Percentiles rank a stretch among this genome's conserved stretches.
These are phyloP conservation scores for Aphyosemion australe DNA, from an alignment of 2,113 vertebrate genomes.

Conservation along the genomic window DNA sequence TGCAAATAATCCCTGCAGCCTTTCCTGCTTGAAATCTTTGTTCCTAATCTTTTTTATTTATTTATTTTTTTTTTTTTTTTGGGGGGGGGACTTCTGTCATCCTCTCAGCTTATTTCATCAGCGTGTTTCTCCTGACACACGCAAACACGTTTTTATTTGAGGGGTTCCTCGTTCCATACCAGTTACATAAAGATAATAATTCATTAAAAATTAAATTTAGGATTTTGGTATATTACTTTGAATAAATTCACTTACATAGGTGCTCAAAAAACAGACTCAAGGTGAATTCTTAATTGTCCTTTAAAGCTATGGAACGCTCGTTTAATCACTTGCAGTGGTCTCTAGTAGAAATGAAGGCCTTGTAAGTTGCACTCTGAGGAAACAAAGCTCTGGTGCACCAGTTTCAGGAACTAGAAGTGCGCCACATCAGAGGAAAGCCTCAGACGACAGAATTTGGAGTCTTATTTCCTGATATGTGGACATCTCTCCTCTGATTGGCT, in stretches of 20 bases:
- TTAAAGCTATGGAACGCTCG: too few relatives aligned
- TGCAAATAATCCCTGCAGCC: constrained; percentile 5
- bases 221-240: neutral
- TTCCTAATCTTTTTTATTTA: constrained; percentile 21
- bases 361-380: too few relatives aligned
- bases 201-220: neutral
- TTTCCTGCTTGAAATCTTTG: constrained; percentile 6
- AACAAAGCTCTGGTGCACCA: too few relatives aligned
- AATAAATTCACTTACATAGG: neutral
- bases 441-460: too few relatives aligned
- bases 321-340: too few relatives aligned
- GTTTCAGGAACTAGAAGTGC: too few relatives aligned
- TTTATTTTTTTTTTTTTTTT: constrained; percentile 8
- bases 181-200: neutral
- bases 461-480: too few relatives aligned
- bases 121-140: constrained; percentile 18
- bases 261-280: neutral
- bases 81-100: constrained; percentile 40
- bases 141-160: constrained; percentile 8
- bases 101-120: constrained; percentile 22
- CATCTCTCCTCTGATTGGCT: too few relatives aligned
- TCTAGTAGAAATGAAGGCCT: too few relatives aligned
- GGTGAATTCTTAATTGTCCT: neutral
- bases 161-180: neutral
- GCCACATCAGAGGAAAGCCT: too few relatives aligned